Conservation (phyloP, 2,888 invertebrate genomes). For the Cryptus viduatorius region DNA sequence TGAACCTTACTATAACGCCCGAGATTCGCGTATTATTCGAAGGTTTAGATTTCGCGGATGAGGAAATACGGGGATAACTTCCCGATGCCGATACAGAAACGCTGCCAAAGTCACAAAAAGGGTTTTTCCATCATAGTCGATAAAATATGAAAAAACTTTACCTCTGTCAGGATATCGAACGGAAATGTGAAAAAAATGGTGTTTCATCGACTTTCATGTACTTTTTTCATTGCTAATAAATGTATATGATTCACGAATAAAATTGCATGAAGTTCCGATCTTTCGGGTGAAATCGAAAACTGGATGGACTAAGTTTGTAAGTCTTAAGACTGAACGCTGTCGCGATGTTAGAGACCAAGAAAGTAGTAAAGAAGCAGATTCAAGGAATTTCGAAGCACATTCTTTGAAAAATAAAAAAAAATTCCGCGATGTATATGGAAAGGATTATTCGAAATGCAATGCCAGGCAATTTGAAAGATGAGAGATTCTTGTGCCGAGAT, state of each 20-base stretch:
- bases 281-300: no score
- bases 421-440: neutral
- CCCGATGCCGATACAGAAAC: neutral
- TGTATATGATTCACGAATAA: no score
- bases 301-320: no score
- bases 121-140: neutral
- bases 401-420: neutral
- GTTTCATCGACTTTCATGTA: neutral
- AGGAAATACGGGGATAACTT: neutral
- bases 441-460: neutral
- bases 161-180: neutral
- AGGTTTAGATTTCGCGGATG: constrained; percentile 7
- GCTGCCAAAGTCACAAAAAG: neutral
- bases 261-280: no score
- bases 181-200: neutral
- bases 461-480: neutral
- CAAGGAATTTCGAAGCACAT: no score
- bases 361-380: no score
- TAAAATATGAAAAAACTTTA: neutral
- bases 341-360: no score
- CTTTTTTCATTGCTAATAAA: no score
- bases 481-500: neutral
- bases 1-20: constrained; percentile 34
- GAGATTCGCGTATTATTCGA: constrained; percentile 20
- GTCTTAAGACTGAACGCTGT: no score